Evolutionary conservation across 2,113 vertebrate genomes (phyloP), one percentile per base, ranked within the genome.

Genomic region (Microcebus tavaratra): DNA sequence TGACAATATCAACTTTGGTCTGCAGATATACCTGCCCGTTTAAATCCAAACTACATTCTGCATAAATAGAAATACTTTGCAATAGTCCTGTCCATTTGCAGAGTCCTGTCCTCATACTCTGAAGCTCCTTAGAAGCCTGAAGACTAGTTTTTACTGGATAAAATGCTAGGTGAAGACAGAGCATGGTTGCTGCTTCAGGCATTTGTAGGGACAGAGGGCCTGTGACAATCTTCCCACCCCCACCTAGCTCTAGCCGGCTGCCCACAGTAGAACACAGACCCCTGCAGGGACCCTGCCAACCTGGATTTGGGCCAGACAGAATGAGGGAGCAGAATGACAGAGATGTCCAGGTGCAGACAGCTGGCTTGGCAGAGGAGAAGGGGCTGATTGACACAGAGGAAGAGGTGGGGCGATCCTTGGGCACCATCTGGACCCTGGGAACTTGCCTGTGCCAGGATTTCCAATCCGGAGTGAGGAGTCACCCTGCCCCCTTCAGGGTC

Each of bases 261-360:
- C 68, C 82, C 50, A 53, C 25, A 39, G 65, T 10, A 36, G 85
- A 68, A 61, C 83, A 59, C 78, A 93, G 95, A 93, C 61, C 84
- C 79, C 25, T 11, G 48, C 15, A 59, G 87, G 65, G 90, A 84
- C 61, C 83, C 72, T 90, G 97, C 94, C 96, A 96, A 92, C 15
- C 23, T 97, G 97, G 96, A 94, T 11, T 8, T 25, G 23, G 59
- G 87, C 92, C 92, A 97, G 90, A 82, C 79, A 55, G 57, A 76
- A 68, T 29, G 61, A 96, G 80, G 29, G 57, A 93, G 36, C 68
- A 67, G 90, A 86, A 45, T 88, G 95, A 97, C 73, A 82, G 84
- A 91, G 83, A 85, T 39, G 73, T 84, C 96, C 97, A 97, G 97
- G 95, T 95, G 97, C 97, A 97, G 91, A 94, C 94, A 97, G 92